Conservation (phyloP, 1,140 invertebrate species). For the Brachystomella parvula region DNA sequence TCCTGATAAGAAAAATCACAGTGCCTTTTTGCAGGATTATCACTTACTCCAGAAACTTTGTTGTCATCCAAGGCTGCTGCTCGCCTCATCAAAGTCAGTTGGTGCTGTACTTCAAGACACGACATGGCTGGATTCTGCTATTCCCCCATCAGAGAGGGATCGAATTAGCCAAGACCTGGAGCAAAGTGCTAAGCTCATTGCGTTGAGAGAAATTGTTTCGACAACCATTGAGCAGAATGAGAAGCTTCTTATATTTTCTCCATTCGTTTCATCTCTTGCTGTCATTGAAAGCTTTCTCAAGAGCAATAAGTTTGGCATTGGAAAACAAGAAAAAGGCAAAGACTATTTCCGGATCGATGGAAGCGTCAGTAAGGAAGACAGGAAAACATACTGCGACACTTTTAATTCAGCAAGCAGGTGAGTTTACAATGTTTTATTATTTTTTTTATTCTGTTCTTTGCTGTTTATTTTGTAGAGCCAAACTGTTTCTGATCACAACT, state of each 20-base stretch:
- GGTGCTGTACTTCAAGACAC: conserved; percentile 43
- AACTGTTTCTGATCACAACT: conserved; percentile 70
- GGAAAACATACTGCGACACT: not conserved
- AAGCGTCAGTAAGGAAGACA: not conserved
- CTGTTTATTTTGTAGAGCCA: conserved; percentile 4
- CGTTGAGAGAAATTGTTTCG: conserved; percentile 75
- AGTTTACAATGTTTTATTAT: not conserved
- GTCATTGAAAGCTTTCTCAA: conserved; percentile 83
- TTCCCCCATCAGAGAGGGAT: conserved; percentile 41
- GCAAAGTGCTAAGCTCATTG: conserved; percentile 70
- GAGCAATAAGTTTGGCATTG: conserved; percentile 46
- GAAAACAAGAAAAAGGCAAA: not conserved
- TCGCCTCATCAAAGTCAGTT: conserved; percentile 92
- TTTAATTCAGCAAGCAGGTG: not conserved
- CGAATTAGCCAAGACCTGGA: conserved; percentile 53
- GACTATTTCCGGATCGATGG: conserved; percentile 12
- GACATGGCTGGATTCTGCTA: conserved; percentile 50
- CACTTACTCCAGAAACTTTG: not conserved
- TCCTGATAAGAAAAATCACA: too few relatives aligned
- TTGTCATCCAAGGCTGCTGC: not conserved
- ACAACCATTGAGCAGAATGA: conserved; percentile 82
- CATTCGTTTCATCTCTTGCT: conserved; percentile 76
- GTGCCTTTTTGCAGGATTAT: not conserved
- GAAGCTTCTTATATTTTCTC: conserved; percentile 89
- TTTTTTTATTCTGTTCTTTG: not conserved